Evolutionary conservation across 1,140 invertebrate species (phyloP), one percentile per base, ranked within the genome.

Genomic region (Drosophila murphyi): DNA sequence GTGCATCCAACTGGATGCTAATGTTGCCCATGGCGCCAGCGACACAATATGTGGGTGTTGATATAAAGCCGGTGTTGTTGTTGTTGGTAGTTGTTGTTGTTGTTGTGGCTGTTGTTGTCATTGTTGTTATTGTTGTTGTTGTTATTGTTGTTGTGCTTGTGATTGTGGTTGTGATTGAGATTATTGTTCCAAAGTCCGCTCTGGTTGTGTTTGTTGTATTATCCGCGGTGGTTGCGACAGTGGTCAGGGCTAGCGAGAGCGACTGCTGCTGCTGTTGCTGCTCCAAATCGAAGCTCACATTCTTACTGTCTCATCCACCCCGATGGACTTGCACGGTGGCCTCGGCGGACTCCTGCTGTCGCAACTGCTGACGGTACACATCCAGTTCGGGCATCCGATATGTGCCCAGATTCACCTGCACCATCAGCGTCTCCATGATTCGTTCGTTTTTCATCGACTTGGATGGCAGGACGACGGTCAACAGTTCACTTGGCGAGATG

Each of bases 391-490:
- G 96, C 86, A 98, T 97, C 37, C 97, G 94, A 93, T 97, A 98
- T 94, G 98, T 98, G 31, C 97, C 97, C 1, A 97, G 96, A 92
- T 98, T 98, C 37, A 97, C 97, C 93, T 98, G 97, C 90, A 96
- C 97, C 96, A 98, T 97, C 31, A 98, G 93, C 0, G 97, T 98
- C 92, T 98, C 97, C 69, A 98, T 94, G 71, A 98, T 98, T 35
- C 96, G 94, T 91, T 98, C 97, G 92, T 98, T 98, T 87, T 97
- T 97, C 76, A 98, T 98, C 10, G 97, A 97, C 92, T 98, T 98
- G 43, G 97, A 97, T 47, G 97, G 97, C 73, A 98, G 93, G 43
- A 98, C 97, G 76, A 98, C 96, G 94, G 97, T 98, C 62, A 98
- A 97, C 50, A 98, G 94, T 93, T 98, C 97, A 86, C 98, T 97